Base-by-base conservation (phyloP, 2,888 invertebrate species). In the Eremobia ochroleuca region DNA sequence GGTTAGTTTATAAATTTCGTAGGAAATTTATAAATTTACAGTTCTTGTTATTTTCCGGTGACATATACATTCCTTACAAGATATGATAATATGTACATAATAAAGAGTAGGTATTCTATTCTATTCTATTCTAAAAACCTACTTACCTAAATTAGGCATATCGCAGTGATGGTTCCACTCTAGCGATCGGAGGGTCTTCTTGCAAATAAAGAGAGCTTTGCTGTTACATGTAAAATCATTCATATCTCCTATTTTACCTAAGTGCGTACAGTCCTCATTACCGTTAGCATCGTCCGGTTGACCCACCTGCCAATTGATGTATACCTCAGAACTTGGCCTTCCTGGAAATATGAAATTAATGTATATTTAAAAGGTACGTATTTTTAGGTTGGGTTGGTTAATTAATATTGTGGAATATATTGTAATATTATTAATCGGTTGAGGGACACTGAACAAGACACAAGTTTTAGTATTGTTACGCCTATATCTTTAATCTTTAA, bases 141-240 rank as follows among this genome's bases (percentile, higher is more conserved):
- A 95, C 96, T 92, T 71, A 95, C 96, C 92, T 71, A 75, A 77
- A 87, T 94, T 90, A 0, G 95, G 95, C 66, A 94, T 90, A 68
- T 94, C 90, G 76, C 96, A 96, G 0, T 83, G 62, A 0, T 79
- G 55, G 62, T 95, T 95, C 96, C 95, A 96, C 11, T 94, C 88
- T 8, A 96, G 71, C 0, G 90, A 85, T 4, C 78, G 77, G 0
- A 93, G 87, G 0, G 89, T 89, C 80, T 95, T 96, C 86, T 94
- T 95, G 88, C 96, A 96, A 8, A 95, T 91, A 77, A 94, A 96
- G 0, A 94, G 92, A 65, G 86, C 90, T 18, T 85, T 90, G 3
- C 82, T 84, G 8, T 81, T 66, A 70, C 96, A 96, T 0, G 74
- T 68, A 31, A 87, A 92, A 52, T 96, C 96, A 64, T 94, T 93